Percentiles rank a stretch among this genome's conserved stretches.
phyloP scores from a whole-genome alignment of 2,797 vertebrate species.

The Channallabes apus region DNA sequence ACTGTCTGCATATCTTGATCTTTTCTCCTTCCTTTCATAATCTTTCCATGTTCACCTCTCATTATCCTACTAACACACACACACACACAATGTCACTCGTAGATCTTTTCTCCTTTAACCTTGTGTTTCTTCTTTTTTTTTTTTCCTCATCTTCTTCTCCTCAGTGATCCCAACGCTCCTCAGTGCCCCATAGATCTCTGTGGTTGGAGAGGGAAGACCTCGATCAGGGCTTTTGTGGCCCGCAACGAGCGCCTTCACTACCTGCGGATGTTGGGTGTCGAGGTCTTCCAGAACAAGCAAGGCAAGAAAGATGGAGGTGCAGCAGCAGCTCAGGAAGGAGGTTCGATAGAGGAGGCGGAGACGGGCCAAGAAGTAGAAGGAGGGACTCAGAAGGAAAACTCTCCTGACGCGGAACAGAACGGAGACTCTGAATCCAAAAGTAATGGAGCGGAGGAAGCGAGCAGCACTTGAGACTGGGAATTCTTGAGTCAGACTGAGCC shows the following conservation, averaged over 20 bases:
- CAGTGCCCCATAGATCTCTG: slow-evolving; percentile 94
- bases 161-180: slow-evolving; percentile 79
- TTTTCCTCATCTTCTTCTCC: neutral
- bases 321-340: slow-evolving; percentile 62
- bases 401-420: slow-evolving; percentile 39
- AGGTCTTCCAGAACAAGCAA: slow-evolving; percentile 80
- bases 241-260: slow-evolving; percentile 95
- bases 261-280: slow-evolving; percentile 93
- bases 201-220: slow-evolving; percentile 96
- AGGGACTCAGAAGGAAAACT: slow-evolving; percentile 45
- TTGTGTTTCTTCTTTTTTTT: neutral
- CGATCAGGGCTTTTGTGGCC: slow-evolving; percentile 92
- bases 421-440: slow-evolving; percentile 52
- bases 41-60: neutral
- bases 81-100: neutral
- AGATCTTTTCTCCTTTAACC: neutral
- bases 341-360: neutral
- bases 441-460: slow-evolving; percentile 34
- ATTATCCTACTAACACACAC: neutral
- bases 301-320: slow-evolving; percentile 58
- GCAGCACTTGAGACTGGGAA: slow-evolving; percentile 33
- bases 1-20: neutral
- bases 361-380: neutral
- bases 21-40: neutral
- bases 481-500: neutral